A percentile compares a stretch with the other conserved stretches of the same genome.
phyloP scores from a whole-genome alignment of 2,888 invertebrate species.

The Graphium colonna region DNA sequence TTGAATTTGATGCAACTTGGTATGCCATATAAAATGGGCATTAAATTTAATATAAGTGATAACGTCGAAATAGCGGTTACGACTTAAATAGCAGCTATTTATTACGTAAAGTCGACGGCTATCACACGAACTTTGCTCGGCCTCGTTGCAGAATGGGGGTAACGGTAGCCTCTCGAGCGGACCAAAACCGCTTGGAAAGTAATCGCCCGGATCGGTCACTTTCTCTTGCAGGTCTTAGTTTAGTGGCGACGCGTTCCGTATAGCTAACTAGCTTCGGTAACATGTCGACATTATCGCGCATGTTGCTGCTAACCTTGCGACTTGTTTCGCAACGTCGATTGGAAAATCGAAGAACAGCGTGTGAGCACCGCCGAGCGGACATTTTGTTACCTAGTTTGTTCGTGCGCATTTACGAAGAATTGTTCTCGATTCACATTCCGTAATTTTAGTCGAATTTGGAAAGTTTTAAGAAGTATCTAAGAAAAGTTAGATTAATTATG shows the following conservation, averaged over 20 bases:
- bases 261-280: not conserved
- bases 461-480: no score
- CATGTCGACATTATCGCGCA: constrained; percentile 18
- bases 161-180: constrained; percentile 57
- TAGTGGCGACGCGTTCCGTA: constrained; percentile 34
- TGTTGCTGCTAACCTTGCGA: constrained; percentile 33
- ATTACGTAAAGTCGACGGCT: constrained; percentile 28
- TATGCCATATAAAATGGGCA: no score
- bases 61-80: not conserved
- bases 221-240: constrained; percentile 67
- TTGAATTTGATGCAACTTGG: no score
- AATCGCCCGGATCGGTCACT: constrained; percentile 63
- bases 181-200: constrained; percentile 68
- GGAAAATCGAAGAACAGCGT: constrained; percentile 29
- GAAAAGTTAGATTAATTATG: no score
- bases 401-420: not conserved
- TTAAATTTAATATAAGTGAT: no score
- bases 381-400: constrained; percentile 20
- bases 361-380: constrained; percentile 20
- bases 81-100: constrained; percentile 9
- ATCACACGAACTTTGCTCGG: constrained; percentile 45
- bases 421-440: no score
- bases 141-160: constrained; percentile 63
- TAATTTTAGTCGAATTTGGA: no score
- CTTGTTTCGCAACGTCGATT: constrained; percentile 36